Evolutionary conservation across 1,140 invertebrate genomes (phyloP), one percentile per base, ranked within the genome.

Genomic region (Lethocerus indicus): DNA sequence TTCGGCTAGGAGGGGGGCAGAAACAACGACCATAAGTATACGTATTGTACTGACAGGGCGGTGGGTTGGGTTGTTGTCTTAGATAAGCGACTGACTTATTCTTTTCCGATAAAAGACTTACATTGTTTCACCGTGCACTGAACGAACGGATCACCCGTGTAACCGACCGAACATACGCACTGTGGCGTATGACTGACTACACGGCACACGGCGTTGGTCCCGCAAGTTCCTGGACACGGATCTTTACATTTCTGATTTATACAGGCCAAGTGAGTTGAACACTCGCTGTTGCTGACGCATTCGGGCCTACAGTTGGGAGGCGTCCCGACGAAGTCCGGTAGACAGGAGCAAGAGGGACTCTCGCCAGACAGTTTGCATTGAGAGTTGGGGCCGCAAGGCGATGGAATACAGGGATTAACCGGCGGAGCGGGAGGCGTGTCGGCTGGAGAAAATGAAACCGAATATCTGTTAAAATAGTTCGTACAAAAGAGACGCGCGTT

Each of bases 341-440:
- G 62, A 65, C 79, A 81, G 32, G 75, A 71, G 56, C 81, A 84
- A 1, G 73, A 73, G 2, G 77, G 72, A 35, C 68, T 67, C 36
- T 73, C 71, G 39, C 73, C 74, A 42, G 71, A 59, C 41, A 69
- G 62, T 61, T 69, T 68, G 58, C 81, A 84, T 58, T 74, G 61
- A 5, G 80, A 69, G 61, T 83, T 78, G 13, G 76, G 73, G 48
- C 81, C 81, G 64, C 81, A 85, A 20, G 78, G 78, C 41, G 76
- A 76, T 43, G 78, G 76, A 42, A 70, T 61, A 56, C 80, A 83
- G 21, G 76, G 74, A 56, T 79, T 72, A n/a, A 39, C n/a, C n/a
- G 43, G 27, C 20, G n/a, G 37, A 21, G 18, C 39, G 29, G 27
- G 13, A 2, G 25, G 16, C 23, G 52, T 42, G 53, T 59, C 52